A percentile compares a stretch with the other conserved stretches of the same genome.
Evolutionary conservation across 2,113 vertebrate species (phyloP).

Genomic region (Hippocampus abdominalis): DNA sequence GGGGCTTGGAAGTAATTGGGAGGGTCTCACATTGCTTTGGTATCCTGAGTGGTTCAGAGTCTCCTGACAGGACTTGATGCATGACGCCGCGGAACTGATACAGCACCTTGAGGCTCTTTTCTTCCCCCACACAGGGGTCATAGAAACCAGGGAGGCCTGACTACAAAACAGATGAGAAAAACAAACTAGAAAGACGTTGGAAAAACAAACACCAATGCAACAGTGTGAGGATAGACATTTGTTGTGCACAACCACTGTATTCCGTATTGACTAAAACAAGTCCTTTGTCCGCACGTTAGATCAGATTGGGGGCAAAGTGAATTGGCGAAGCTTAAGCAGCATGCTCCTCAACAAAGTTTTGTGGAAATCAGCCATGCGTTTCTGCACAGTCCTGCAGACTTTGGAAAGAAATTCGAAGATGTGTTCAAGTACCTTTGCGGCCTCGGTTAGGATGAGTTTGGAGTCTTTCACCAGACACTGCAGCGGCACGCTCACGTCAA

Average conservation of each 20-base stretch:
- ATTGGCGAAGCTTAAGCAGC: too few species aligned
- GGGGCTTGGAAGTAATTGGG: neutral
- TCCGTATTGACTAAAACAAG: too few species aligned
- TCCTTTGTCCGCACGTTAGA: too few species aligned
- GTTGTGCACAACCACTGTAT: too few species aligned
- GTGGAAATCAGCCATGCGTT: neutral
- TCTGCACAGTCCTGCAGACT: neutral
- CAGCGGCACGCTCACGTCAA: conserved; percentile 93
- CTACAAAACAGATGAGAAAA: conserved; percentile 63
- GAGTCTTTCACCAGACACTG: conserved; percentile 98
- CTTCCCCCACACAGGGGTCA: conserved; percentile 93
- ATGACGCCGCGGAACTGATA: conserved; percentile 97
- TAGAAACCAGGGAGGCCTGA: conserved; percentile 96
- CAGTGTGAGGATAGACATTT: neutral
- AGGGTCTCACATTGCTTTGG: conserved; percentile 93
- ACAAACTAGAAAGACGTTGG: neutral
- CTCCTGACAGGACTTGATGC: conserved; percentile 91
- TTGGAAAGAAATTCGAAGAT: neutral
- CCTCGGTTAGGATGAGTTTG: conserved; percentile 95
- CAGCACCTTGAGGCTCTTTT: conserved; percentile 95
- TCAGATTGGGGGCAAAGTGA: too few species aligned
- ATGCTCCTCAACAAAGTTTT: neutral
- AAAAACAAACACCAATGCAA: neutral
- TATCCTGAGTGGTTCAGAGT: conserved; percentile 93
- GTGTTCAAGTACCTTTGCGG: conserved; percentile 81